These are phyloP conservation scores for Epinephelus awoara DNA, from an alignment of 2,797 vertebrate species.

Conservation along the genomic window DNA sequence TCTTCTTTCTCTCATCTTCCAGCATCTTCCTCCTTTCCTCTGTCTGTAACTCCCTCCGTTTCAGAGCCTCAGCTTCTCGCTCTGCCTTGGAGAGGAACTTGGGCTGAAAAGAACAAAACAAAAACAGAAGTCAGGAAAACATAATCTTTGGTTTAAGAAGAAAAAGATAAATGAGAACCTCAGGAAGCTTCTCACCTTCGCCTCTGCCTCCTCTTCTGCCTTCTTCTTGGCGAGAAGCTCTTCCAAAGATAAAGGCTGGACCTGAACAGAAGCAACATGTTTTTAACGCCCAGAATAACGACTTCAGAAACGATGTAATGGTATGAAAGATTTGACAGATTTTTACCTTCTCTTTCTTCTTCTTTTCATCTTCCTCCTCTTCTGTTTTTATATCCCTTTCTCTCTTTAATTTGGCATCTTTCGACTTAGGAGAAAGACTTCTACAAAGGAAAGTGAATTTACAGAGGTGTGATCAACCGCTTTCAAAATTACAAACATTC, in stretches of 20 bases:
- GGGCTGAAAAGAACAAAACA: constrained; percentile 84
- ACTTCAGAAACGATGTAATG: neutral
- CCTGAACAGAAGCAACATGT: constrained; percentile 76
- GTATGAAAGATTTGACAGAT: constrained; percentile 1
- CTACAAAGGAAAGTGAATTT: constrained; percentile 56
- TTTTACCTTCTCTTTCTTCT: constrained; percentile 94
- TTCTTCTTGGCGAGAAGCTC: constrained; percentile 98
- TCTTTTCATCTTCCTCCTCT: constrained; percentile 92
- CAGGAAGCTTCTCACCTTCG: constrained; percentile 87
- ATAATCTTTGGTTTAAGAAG: neutral
- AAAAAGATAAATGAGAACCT: neutral
- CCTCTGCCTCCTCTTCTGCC: constrained; percentile 96
- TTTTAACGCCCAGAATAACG: constrained; percentile 22
- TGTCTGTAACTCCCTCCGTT: constrained; percentile 90
- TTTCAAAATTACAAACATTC: neutral
- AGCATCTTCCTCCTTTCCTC: constrained; percentile 91
- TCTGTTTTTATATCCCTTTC: constrained; percentile 90
- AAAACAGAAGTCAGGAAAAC: neutral
- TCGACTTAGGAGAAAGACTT: constrained; percentile 92
- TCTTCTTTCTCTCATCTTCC: constrained; percentile 95
- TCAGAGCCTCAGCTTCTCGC: constrained; percentile 94
- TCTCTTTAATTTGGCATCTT: constrained; percentile 90
- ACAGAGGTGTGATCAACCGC: neutral
- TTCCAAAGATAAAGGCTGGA: constrained; percentile 94
- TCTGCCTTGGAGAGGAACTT: constrained; percentile 97